Conservation (phyloP, 2,888 invertebrate genomes). For the Cerastoderma edule region DNA sequence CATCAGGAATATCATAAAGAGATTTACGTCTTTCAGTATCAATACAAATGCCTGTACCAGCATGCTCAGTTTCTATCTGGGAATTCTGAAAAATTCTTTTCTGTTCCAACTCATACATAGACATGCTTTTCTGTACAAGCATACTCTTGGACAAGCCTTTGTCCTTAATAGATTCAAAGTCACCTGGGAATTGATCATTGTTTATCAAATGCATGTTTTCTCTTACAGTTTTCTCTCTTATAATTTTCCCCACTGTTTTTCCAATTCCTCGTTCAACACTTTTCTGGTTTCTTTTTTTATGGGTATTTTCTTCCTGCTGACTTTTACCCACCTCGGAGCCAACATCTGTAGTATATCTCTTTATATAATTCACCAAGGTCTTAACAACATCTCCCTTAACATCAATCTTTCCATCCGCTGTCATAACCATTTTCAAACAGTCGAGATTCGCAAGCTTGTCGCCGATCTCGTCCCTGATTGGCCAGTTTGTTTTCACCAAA, state of each 20-base stretch:
- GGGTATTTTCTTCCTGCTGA: background rate
- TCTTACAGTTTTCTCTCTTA: constrained; percentile 17
- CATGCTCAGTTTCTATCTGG: background rate
- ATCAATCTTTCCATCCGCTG: constrained; percentile 10
- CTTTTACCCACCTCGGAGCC: background rate
- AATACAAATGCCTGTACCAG: background rate
- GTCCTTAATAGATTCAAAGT: background rate
- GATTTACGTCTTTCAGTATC: constrained; percentile 17
- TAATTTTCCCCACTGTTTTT: constrained; percentile 7
- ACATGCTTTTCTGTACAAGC: constrained; percentile 22
- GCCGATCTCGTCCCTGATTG: constrained; percentile 37
- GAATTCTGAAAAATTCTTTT: constrained; percentile 3
- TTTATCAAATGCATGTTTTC: background rate
- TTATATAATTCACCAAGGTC: constrained; percentile 5
- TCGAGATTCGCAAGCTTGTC: constrained; percentile 13
- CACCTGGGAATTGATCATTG: background rate
- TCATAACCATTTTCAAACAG: background rate
- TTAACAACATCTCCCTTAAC: background rate
- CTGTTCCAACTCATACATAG: constrained; percentile 14
- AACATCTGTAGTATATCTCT: constrained; percentile 2
- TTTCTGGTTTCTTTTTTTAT: no score
- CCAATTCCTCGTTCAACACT: no score
- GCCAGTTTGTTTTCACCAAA: constrained; percentile 45
- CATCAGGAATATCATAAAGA: constrained; percentile 23
- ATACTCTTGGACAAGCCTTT: background rate